Percentiles rank a stretch among this genome's conserved stretches.
Evolutionary conservation across 2,888 invertebrate species (phyloP).

Genomic region (Timema cristinae): DNA sequence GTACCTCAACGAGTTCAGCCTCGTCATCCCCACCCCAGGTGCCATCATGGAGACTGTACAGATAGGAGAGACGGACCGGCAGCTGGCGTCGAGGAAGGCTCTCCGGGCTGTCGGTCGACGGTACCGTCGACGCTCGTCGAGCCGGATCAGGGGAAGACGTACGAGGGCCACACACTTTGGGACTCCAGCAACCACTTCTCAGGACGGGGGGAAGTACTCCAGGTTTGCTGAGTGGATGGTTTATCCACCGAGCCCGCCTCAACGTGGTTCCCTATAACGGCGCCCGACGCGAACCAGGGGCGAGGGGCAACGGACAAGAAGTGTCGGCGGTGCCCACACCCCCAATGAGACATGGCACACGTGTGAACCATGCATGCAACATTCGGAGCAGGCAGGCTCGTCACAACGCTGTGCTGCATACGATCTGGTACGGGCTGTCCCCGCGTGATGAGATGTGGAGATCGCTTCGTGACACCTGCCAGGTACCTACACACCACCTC

Average conservation of each 20-base stretch:
- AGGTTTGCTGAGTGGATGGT: conserved; percentile 44
- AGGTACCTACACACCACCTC: no score
- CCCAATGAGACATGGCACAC: no score
- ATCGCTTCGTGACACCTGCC: no score
- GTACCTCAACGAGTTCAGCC: neutral
- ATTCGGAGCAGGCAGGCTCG: no score
- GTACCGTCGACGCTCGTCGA: conserved; percentile 29
- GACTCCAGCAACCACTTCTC: conserved; percentile 37
- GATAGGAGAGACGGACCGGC: no score
- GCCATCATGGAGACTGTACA: neutral
- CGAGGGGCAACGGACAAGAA: no score
- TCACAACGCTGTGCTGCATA: no score
- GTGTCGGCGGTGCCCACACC: no score
- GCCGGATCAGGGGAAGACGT: conserved; percentile 36
- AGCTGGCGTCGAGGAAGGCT: no score
- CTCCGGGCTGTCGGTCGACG: neutral
- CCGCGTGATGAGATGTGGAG: no score
- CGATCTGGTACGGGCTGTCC: no score
- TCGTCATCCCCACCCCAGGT: neutral
- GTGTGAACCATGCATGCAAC: no score
- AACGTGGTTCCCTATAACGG: conserved; percentile 39
- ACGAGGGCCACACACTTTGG: conserved; percentile 25
- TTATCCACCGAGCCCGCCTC: conserved; percentile 41
- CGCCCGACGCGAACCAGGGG: conserved; percentile 9
- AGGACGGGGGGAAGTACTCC: conserved; percentile 33